A percentile compares a stretch with the other conserved stretches of the same genome.
Conservation (phyloP, 2,888 invertebrate species). For the Thera britannica region DNA sequence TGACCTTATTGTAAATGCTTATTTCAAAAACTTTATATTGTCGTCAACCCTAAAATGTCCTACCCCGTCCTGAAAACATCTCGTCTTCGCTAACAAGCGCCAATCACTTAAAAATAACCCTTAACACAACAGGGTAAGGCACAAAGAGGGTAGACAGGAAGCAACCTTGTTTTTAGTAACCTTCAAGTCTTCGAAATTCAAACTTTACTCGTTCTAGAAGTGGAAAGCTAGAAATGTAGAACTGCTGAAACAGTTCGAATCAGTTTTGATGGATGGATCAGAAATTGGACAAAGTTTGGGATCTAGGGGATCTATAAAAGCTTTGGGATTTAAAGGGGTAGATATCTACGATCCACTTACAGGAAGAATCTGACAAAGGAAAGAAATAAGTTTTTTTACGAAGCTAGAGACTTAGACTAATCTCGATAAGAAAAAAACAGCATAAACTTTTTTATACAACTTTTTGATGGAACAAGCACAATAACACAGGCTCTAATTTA, state of each 20-base stretch:
- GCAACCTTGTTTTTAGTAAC: constrained; percentile 57
- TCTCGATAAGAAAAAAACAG: not conserved
- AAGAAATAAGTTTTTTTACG: not conserved
- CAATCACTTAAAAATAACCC: constrained; percentile 30
- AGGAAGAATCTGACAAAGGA: not conserved
- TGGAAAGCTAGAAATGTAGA: constrained; percentile 26
- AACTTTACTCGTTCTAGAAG: constrained; percentile 29
- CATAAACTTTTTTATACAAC: too few relatives aligned
- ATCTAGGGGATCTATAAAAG: constrained; percentile 23
- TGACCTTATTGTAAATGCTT: too few relatives aligned
- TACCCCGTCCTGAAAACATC: constrained; percentile 43
- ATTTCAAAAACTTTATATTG: too few relatives aligned
- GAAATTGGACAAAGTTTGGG: constrained; percentile 22
- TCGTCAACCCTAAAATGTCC: constrained; percentile 45
- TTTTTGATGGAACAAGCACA: too few relatives aligned
- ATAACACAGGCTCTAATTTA: too few relatives aligned
- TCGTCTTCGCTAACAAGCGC: constrained; percentile 34
- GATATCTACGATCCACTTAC: not conserved
- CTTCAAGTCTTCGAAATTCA: constrained; percentile 33
- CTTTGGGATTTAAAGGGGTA: constrained; percentile 14
- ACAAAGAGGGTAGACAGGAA: constrained; percentile 12
- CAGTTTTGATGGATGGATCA: constrained; percentile 33
- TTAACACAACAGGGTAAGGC: constrained; percentile 23
- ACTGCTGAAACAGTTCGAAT: constrained; percentile 25
- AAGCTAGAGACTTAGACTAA: not conserved